Evolutionary conservation across 2,888 invertebrate genomes (phyloP).

Genomic region (Petrolisthes cinctipes): DNA sequence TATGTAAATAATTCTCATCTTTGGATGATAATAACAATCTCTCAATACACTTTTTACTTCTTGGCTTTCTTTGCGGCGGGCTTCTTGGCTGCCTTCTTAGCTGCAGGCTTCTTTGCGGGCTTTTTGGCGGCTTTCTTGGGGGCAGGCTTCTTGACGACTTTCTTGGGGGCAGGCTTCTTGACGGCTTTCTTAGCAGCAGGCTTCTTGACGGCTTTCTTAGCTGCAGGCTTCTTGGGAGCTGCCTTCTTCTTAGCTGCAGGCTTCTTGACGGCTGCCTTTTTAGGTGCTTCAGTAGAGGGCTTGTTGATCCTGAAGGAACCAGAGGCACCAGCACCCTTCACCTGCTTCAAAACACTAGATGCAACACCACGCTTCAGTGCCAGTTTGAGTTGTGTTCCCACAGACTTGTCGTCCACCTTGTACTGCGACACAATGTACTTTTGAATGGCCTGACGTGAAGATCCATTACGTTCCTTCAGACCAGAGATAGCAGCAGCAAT

Average conservation of each 20-base stretch:
- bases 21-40: conserved; percentile 21
- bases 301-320: conserved; percentile 66
- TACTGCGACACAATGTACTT: conserved; percentile 68
- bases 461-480: conserved; percentile 71
- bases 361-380: conserved; percentile 69
- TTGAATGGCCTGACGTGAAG: conserved; percentile 71
- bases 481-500: conserved; percentile 69
- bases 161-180: conserved; percentile 51
- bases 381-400: conserved; percentile 69
- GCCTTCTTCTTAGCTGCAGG: conserved; percentile 58
- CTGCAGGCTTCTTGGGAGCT: conserved; percentile 42
- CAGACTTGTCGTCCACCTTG: conserved; percentile 69
- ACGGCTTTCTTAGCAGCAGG: conserved; percentile 55
- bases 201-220: conserved; percentile 47
- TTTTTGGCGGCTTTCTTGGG: conserved; percentile 45
- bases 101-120: conserved; percentile 30
- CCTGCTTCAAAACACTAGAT: conserved; percentile 69
- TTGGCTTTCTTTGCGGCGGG: conserved; percentile 38
- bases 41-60: conserved; percentile 30
- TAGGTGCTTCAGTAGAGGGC: conserved; percentile 33
- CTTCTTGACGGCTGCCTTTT: conserved; percentile 58
- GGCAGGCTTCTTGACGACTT: conserved; percentile 38
- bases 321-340: conserved; percentile 66
- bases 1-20: conserved; percentile 18
- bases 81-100: conserved; percentile 53